Evolutionary conservation across 2,797 vertebrate species (phyloP).

Genomic region (Dicrostonyx torquatus): DNA sequence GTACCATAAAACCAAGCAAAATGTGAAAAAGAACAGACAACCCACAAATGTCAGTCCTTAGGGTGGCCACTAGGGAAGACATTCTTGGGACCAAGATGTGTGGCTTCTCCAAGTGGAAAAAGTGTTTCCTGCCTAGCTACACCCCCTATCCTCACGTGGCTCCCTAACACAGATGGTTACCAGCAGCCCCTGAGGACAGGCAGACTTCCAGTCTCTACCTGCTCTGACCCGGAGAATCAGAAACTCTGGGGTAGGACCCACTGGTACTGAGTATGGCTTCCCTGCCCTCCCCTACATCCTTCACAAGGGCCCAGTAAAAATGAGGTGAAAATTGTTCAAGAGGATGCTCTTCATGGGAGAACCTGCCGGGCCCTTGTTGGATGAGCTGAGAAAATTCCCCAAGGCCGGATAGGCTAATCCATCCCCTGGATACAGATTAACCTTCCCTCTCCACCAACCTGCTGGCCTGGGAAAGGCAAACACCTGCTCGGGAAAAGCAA

Average conservation of each 20-base stretch:
- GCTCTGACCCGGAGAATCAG: neutral
- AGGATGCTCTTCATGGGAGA: neutral
- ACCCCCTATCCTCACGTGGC: neutral
- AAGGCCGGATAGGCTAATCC: slow-evolving; percentile 35
- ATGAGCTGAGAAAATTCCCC: slow-evolving; percentile 19
- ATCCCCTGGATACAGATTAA: slow-evolving; percentile 44
- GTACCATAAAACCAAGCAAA: neutral
- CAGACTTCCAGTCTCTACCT: neutral
- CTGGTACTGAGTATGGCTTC: neutral
- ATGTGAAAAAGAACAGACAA: neutral
- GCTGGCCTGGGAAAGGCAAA: slow-evolving; percentile 67
- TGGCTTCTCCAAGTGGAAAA: neutral
- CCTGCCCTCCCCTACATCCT: neutral
- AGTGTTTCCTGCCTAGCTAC: neutral
- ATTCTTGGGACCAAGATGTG: neutral
- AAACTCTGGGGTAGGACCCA: neutral
- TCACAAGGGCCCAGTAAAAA: neutral
- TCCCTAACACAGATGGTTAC: neutral
- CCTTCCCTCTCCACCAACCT: slow-evolving; percentile 28
- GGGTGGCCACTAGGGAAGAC: neutral
- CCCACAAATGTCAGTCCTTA: neutral
- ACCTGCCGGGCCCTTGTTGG: neutral
- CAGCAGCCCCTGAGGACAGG: neutral
- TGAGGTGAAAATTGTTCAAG: neutral
- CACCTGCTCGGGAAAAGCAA: slow-evolving; percentile 3